Percentiles rank a stretch among this genome's conserved stretches.
Evolutionary conservation across 2,797 vertebrate species (phyloP).

Genomic region (Hipposideros larvatus): DNA sequence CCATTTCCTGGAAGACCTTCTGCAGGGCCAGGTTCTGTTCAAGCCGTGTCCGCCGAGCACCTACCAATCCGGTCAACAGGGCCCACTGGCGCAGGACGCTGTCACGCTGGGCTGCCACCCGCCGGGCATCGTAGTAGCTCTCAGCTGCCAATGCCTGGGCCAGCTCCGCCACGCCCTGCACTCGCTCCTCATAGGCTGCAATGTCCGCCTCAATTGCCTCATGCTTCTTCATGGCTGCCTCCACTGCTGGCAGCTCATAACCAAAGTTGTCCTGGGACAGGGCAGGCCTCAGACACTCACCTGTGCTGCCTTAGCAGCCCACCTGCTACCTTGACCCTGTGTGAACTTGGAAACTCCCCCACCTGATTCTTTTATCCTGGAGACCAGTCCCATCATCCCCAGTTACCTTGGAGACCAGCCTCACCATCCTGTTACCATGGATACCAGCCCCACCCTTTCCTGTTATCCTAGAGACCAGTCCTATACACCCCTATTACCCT

Average conservation of each 20-base stretch:
- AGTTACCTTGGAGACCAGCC: neutral
- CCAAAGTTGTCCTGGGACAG: conserved; percentile 95
- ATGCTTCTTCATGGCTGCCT: conserved; percentile 98
- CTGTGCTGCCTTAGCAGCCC: neutral
- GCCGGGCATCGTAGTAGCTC: conserved; percentile 94
- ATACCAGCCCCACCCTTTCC: neutral
- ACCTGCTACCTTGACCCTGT: neutral
- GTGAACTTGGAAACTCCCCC: neutral
- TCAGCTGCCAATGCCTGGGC: conserved; percentile 93
- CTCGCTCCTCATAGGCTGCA: conserved; percentile 95
- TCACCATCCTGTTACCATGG: neutral
- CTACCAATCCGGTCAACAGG: conserved; percentile 93
- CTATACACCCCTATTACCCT: neutral
- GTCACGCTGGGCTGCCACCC: conserved; percentile 94
- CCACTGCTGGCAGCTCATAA: conserved; percentile 96
- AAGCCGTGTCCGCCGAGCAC: conserved; percentile 91
- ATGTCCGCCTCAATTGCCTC: conserved; percentile 98
- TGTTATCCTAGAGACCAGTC: neutral
- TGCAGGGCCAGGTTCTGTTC: conserved; percentile 96
- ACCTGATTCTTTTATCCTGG: neutral
- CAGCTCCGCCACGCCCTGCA: conserved; percentile 94
- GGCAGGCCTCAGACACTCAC: conserved; percentile 1
- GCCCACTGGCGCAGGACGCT: conserved; percentile 96
- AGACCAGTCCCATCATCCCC: neutral
- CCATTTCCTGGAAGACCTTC: conserved; percentile 99